Base-by-base conservation (phyloP, 2,888 invertebrate genomes). In the Agapostemon virescens region DNA sequence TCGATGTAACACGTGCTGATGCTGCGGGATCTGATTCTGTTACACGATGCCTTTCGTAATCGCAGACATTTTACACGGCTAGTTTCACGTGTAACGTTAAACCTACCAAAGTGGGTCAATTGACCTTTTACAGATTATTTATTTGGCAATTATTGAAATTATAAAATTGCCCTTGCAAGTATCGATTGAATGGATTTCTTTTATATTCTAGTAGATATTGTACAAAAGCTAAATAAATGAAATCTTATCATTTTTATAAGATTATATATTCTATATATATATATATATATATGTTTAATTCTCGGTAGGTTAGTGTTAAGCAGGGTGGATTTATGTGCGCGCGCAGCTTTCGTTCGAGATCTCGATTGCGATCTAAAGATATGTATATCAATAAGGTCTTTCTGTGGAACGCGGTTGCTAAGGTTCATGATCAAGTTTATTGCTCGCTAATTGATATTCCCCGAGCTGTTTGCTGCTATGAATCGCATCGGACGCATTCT, bases 341-440 rank as follows among this genome's bases (percentile, higher is more conserved):
- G 1, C 2, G 30, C 20, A n/a, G 17, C 26, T 0, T n/a, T 3
- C 40, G 26, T 20, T 55, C 42, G 55, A n/a, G 26, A 20, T 45
- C 42, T 36, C 55, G 17, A 69, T 66, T 61, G 20, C 13, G 42
- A 67, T 69, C 58, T 77, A 81, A 69, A 81, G 66, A 67, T 66
- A 67, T 36, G 38, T 69, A 70, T 30, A 38, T 69, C 49, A 20
- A 40, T 45, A 42, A 49, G 33, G 52, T 63, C 9, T 63, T 69
- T 36, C 49, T 36, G 30, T 71, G 0, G 42, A 42, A 45, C 55
- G 30, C 15, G 23, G 52, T 4, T 23, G 40, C 20, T 58, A 6
- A 68, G 64, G 70, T 71, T 79, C 73, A 52, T 23, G 68, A 68
- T 61, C 70, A n/a, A 72, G 45, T 66, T 81, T 42, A 63, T 30